Conservation (phyloP, 2,113 vertebrate genomes). For the Eurypyga helias region DNA sequence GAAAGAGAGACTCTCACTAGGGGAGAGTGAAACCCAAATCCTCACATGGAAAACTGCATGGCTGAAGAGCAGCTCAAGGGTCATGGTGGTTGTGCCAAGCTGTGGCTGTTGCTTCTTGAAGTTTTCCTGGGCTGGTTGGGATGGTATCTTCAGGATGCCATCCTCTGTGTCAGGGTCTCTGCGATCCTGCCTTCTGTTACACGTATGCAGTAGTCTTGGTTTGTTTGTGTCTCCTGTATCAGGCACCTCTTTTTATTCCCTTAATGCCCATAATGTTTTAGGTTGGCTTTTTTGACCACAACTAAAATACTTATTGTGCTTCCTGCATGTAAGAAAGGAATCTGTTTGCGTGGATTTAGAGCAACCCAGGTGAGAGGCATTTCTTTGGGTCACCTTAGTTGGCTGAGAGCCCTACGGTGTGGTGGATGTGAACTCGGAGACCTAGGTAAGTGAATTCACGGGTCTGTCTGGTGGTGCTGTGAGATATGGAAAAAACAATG, state of each 20-base stretch:
- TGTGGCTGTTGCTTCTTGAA: neutral
- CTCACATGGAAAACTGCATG: rapidly evolving
- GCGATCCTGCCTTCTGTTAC: neutral
- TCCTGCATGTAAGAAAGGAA: neutral
- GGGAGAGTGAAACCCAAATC: neutral
- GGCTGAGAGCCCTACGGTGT: neutral
- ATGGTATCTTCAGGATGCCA: neutral
- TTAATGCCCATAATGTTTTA: neutral
- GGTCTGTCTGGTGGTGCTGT: neutral
- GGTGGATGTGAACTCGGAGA: neutral
- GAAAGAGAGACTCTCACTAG: neutral
- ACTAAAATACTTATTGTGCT: neutral
- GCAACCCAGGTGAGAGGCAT: neutral
- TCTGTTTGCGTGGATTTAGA: neutral
- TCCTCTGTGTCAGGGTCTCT: neutral
- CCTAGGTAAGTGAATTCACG: rapidly evolving
- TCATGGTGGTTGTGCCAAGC: neutral
- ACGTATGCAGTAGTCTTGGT: too few relatives aligned
- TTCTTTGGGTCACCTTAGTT: neutral
- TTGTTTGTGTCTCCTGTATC: neutral
- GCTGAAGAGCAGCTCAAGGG: neutral
- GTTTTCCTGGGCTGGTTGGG: neutral
- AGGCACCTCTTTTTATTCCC: neutral
- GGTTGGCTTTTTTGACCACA: neutral
- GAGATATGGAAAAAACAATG: rapidly evolving